Conservation (phyloP, 2,797 vertebrate species). For the Rhynchotus rufescens region DNA sequence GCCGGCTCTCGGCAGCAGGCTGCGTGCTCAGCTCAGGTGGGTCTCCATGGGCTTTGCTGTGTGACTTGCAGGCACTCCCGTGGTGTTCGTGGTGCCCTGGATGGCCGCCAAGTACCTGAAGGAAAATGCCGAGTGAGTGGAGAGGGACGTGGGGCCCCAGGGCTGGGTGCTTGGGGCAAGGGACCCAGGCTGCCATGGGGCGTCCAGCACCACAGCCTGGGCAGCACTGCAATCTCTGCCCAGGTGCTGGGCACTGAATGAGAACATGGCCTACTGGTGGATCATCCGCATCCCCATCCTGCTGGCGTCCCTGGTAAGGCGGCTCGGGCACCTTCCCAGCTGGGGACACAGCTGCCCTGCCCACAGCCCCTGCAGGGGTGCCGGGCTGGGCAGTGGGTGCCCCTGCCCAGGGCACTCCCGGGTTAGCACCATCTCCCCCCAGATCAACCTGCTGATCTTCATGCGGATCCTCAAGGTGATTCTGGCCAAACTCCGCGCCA, state of each 20-base stretch:
- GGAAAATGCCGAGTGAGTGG: constrained; percentile 87
- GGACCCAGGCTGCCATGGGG: not conserved
- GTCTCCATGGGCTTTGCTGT: constrained; percentile 48
- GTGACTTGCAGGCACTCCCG: constrained; percentile 81
- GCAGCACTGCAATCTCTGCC: not conserved
- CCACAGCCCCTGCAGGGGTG: not conserved
- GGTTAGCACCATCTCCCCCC: not conserved
- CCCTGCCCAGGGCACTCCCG: not conserved
- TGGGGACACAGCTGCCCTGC: not conserved
- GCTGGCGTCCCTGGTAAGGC: constrained; percentile 83
- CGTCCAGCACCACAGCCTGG: rapidly evolving
- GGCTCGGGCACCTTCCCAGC: not conserved
- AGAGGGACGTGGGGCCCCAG: rapidly evolving
- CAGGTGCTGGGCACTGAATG: constrained; percentile 88
- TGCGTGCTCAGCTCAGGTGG: constrained; percentile 19
- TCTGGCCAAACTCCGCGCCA: constrained; percentile 86
- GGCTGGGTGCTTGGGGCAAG: not conserved
- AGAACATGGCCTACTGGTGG: constrained; percentile 91
- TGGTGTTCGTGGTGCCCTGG: constrained; percentile 88
- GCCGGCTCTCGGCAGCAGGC: rapidly evolving
- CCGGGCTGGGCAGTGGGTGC: not conserved
- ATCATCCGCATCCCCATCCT: constrained; percentile 89
- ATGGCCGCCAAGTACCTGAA: constrained; percentile 82
- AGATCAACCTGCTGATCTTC: constrained; percentile 90
- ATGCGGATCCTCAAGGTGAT: constrained; percentile 87